Conservation (phyloP, 64 coral and sea anemone species). For the Acropora yongei region DNA sequence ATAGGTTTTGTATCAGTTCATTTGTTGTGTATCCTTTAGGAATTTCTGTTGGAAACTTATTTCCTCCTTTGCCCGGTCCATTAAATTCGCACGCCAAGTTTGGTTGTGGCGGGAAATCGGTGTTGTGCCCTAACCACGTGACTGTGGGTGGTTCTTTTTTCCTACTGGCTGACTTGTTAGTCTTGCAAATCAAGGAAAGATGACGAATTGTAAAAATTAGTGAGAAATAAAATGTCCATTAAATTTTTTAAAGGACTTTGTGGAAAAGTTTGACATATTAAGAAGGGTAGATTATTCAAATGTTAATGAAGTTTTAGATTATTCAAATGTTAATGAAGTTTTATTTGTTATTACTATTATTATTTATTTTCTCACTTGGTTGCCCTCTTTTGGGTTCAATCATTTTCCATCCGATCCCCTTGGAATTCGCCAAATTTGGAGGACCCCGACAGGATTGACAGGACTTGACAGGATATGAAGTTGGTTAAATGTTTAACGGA, state of each 20-base stretch:
- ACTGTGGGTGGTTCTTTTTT: neutral
- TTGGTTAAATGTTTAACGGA: too few relatives aligned
- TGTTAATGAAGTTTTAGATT: too few relatives aligned
- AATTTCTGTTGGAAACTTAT: neutral
- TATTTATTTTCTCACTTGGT: too few relatives aligned
- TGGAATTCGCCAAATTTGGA: too few relatives aligned
- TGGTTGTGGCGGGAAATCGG: neutral
- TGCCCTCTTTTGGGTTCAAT: too few relatives aligned
- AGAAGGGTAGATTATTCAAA: too few relatives aligned
- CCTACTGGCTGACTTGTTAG: neutral
- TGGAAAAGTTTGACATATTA: too few relatives aligned
- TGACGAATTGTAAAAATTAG: constrained; percentile 28
- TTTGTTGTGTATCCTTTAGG: neutral
- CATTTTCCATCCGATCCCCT: too few relatives aligned
- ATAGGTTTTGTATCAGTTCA: neutral
- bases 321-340: too few relatives aligned
- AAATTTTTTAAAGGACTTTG: neutral
- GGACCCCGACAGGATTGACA: too few relatives aligned
- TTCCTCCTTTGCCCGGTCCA: neutral
- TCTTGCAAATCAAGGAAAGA: neutral
- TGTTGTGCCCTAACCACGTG: neutral
- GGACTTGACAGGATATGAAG: too few relatives aligned
- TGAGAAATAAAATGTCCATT: constrained; percentile 15
- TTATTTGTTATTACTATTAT: too few relatives aligned
- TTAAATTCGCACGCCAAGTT: neutral